Evolutionary conservation across 2,888 invertebrate genomes (phyloP).

Genomic region (Aphidius colemani): DNA sequence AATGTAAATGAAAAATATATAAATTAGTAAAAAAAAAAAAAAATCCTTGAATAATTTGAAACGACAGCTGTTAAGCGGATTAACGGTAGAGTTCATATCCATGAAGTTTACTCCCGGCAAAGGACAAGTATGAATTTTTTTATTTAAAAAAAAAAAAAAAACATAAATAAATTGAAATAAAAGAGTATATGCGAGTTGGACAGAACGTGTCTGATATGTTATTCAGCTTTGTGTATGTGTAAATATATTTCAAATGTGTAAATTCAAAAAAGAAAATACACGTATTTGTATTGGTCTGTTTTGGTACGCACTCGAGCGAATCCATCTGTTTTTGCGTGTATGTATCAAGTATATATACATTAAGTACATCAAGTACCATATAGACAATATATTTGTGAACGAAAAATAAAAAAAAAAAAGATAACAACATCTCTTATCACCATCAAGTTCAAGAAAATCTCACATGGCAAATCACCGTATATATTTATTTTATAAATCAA

Average conservation of each 20-base stretch:
- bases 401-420: conserved; percentile 29
- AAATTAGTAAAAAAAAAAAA: not conserved
- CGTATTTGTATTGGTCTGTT: conserved; percentile 21
- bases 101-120: not conserved
- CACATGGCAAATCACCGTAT: not conserved
- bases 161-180: conserved; percentile 15
- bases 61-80: conserved; percentile 40
- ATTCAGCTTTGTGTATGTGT: not conserved
- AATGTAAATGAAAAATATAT: too few relatives aligned
- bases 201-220: not conserved
- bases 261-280: not conserved
- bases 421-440: conserved; percentile 23
- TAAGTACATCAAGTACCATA: too few relatives aligned
- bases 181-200: conserved; percentile 12
- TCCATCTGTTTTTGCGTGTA: conserved; percentile 30
- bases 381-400: conserved; percentile 14
- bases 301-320: conserved; percentile 36
- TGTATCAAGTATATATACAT: too few relatives aligned
- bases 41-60: conserved; percentile 32
- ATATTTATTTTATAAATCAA: not conserved
- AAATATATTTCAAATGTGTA: not conserved
- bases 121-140: conserved; percentile 25
- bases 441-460: conserved; percentile 28
- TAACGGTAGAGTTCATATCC: conserved; percentile 43
- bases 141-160: conserved; percentile 21